phyloP scores from a whole-genome alignment of 2,113 vertebrate genomes.

The Phaethornis superciliosus region DNA sequence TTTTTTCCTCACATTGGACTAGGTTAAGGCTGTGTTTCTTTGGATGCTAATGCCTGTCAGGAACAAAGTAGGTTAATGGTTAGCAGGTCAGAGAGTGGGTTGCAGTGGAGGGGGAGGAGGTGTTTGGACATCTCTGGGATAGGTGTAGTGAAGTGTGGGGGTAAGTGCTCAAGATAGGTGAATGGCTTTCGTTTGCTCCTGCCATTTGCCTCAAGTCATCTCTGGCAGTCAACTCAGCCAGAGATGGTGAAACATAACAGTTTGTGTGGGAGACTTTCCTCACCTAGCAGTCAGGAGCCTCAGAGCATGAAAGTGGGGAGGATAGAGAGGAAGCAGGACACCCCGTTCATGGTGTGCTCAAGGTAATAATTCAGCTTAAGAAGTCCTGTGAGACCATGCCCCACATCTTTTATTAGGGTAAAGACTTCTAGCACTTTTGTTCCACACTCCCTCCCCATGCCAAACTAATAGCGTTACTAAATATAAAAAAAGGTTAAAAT shows the following conservation, averaged over 20 bases:
- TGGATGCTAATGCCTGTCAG: not conserved
- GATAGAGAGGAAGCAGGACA: not conserved
- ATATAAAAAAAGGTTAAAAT: not conserved
- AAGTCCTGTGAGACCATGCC: not conserved
- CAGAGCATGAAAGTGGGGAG: not conserved
- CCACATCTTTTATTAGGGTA: not conserved
- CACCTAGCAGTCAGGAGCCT: not conserved
- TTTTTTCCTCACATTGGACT: not conserved
- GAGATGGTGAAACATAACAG: accelerated
- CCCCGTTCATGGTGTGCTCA: not conserved
- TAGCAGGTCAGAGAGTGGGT: not conserved
- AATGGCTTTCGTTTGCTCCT: not conserved
- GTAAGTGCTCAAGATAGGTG: not conserved
- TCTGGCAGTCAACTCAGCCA: not conserved
- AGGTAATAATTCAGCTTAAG: not conserved
- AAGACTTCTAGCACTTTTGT: not conserved
- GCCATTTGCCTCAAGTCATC: not conserved
- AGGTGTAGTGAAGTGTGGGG: not conserved
- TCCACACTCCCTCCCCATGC: accelerated
- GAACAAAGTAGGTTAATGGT: not conserved
- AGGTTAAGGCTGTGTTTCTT: not conserved
- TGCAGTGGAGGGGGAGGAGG: not conserved
- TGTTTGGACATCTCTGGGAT: not conserved
- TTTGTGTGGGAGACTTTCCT: not conserved
- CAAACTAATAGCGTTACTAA: not conserved